A percentile compares a stretch with the other conserved stretches of the same genome.
Conservation (phyloP, 2,888 invertebrate species). For the Lasioglossum marginatum region DNA sequence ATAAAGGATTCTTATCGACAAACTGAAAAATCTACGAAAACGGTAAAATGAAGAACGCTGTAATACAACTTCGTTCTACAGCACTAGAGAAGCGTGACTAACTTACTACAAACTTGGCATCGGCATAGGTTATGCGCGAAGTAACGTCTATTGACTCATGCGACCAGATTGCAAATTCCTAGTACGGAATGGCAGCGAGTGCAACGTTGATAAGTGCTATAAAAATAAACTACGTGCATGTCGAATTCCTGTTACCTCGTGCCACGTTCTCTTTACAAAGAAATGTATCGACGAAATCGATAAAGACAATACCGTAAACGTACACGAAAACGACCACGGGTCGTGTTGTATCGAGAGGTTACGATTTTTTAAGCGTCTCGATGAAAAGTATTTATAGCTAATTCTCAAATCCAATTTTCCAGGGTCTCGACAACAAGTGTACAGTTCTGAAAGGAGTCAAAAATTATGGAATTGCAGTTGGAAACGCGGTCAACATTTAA, state of each 20-base stretch:
- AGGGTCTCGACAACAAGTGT: neutral
- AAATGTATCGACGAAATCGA: neutral
- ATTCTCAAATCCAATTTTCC: neutral
- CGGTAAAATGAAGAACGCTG: neutral
- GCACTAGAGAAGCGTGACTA: neutral
- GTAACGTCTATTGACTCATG: slow-evolving; percentile 7
- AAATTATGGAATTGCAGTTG: neutral
- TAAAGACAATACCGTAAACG: neutral
- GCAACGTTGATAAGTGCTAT: neutral
- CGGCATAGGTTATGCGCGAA: neutral
- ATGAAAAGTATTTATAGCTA: neutral
- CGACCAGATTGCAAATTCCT: slow-evolving; percentile 5
- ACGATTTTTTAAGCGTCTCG: neutral
- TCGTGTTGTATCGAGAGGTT: neutral
- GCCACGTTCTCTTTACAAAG: neutral
- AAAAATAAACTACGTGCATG: neutral
- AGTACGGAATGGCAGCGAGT: neutral
- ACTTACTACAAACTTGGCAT: neutral
- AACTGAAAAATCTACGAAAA: neutral
- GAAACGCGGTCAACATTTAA: neutral
- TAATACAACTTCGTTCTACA: neutral
- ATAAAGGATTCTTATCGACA: neutral
- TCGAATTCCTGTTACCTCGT: neutral
- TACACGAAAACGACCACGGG: slow-evolving; percentile 43
- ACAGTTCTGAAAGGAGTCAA: neutral